These are phyloP conservation scores for Catocala sponsa DNA, from an alignment of 2,888 invertebrate genomes.

Conservation along the genomic window DNA sequence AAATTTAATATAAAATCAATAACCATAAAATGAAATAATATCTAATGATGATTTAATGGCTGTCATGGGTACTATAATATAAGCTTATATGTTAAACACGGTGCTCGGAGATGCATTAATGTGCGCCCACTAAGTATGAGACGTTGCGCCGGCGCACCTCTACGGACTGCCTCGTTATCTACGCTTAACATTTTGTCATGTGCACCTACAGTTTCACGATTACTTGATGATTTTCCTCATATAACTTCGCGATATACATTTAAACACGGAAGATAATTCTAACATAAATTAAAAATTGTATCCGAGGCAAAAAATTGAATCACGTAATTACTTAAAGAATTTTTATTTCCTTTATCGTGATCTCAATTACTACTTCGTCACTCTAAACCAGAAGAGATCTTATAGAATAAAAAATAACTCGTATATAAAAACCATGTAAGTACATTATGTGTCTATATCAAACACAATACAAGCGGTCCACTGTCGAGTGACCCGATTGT, in stretches of 20 bases:
- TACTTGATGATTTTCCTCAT: constrained; percentile 24
- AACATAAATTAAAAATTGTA: neutral
- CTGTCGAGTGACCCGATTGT: neutral
- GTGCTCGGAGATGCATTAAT: constrained; percentile 41
- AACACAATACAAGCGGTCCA: constrained; percentile 6
- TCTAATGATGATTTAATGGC: constrained; percentile 65
- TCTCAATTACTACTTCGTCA: too few species aligned
- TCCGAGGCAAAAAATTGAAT: too few species aligned
- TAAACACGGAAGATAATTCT: constrained; percentile 4
- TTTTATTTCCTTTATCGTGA: neutral
- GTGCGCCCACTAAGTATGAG: constrained; percentile 25
- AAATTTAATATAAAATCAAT: constrained; percentile 55
- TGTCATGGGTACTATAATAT: constrained; percentile 59
- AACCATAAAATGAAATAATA: constrained; percentile 58
- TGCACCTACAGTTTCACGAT: constrained; percentile 25
- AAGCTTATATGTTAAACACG: constrained; percentile 61
- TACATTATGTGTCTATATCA: too few species aligned
- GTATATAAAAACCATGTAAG: too few species aligned
- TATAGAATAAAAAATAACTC: too few species aligned
- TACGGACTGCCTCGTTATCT: constrained; percentile 45
- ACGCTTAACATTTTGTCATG: constrained; percentile 37
- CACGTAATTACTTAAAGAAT: too few species aligned
- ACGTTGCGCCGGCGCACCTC: constrained; percentile 26
- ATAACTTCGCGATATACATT: too few species aligned
- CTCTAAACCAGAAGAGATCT: too few species aligned